These are phyloP conservation scores for Hoplodrina ambigua DNA, from an alignment of 2,888 invertebrate species.

Conservation along the genomic window DNA sequence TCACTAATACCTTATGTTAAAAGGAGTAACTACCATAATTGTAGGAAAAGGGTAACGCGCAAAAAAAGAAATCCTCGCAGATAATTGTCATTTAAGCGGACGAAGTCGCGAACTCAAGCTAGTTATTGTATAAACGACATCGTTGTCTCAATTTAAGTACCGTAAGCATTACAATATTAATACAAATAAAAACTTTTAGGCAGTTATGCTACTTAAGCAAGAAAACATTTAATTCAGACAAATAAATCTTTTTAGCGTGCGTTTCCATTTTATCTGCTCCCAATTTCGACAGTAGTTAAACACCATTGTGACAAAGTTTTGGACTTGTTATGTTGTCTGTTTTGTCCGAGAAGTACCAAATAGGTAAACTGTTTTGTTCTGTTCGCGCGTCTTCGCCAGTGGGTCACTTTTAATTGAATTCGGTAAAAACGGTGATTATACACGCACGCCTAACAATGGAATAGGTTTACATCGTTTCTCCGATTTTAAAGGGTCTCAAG, in stretches of 20 bases:
- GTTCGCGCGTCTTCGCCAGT: constrained; percentile 73
- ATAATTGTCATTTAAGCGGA: no score
- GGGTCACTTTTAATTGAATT: constrained; percentile 89
- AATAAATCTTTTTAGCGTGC: constrained; percentile 66
- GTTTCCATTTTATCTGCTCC: constrained; percentile 64
- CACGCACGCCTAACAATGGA: constrained; percentile 84
- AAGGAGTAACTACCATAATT: no score
- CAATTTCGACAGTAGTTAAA: constrained; percentile 59
- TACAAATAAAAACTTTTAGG: constrained; percentile 13
- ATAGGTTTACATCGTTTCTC: constrained; percentile 69
- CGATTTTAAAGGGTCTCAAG: constrained; percentile 46
- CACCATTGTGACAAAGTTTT: constrained; percentile 69
- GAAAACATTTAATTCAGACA: constrained; percentile 66
- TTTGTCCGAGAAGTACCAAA: constrained; percentile 61
- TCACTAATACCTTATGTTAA: no score
- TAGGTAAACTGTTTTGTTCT: constrained; percentile 73
- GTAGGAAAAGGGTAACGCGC: no score
- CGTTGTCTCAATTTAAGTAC: constrained; percentile 60
- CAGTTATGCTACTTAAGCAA: constrained; percentile 22
- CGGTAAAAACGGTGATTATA: constrained; percentile 84
- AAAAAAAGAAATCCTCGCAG: no score
- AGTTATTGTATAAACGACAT: constrained; percentile 53
- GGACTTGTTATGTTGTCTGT: constrained; percentile 66
- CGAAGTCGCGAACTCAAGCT: no score
- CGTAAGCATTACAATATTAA: constrained; percentile 50